A percentile compares a stretch with the other conserved stretches of the same genome.
phyloP scores from a whole-genome alignment of 2,113 vertebrate species.

The Tenrec ecaudatus region DNA sequence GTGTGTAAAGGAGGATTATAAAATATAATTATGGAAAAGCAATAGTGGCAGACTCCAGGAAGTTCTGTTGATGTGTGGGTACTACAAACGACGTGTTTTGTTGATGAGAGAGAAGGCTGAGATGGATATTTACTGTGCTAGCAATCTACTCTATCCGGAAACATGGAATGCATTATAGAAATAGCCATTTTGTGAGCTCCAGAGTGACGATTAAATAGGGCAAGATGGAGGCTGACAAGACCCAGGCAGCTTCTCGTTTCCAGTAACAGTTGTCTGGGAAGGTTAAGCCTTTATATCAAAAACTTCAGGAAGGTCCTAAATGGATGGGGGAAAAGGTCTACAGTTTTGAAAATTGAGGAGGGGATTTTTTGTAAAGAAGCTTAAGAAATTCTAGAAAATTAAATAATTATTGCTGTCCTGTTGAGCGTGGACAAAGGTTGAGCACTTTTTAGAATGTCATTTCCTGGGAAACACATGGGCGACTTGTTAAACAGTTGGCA shows the following conservation, averaged over 20 bases:
- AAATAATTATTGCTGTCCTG: slow-evolving; percentile 83
- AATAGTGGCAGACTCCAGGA: slow-evolving; percentile 85
- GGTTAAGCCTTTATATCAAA: slow-evolving; percentile 74
- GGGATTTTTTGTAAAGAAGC: slow-evolving; percentile 52
- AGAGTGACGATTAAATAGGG: slow-evolving; percentile 83
- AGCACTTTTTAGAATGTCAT: slow-evolving; percentile 77
- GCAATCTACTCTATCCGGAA: slow-evolving; percentile 82
- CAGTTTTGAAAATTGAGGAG: slow-evolving; percentile 72
- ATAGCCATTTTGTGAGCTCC: slow-evolving; percentile 81
- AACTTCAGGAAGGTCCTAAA: slow-evolving; percentile 66
- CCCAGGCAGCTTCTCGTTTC: slow-evolving; percentile 79
- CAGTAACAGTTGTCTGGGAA: slow-evolving; percentile 75
- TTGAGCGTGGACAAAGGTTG: slow-evolving; percentile 65
- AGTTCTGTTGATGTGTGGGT: slow-evolving; percentile 86
- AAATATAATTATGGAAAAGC: slow-evolving; percentile 89
- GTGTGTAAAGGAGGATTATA: slow-evolving; percentile 88
- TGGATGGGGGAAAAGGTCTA: slow-evolving; percentile 63
- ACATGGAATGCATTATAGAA: slow-evolving; percentile 80
- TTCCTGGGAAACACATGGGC: slow-evolving; percentile 73
- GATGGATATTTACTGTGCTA: slow-evolving; percentile 79
- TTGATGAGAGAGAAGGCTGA: slow-evolving; percentile 84
- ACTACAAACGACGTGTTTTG: slow-evolving; percentile 83
- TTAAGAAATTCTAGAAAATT: slow-evolving; percentile 82
- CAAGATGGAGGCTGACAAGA: slow-evolving; percentile 80
- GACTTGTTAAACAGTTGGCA: slow-evolving; percentile 66